These are phyloP conservation scores for Notiomystis cincta DNA, from an alignment of 2,113 vertebrate species.

Conservation along the genomic window DNA sequence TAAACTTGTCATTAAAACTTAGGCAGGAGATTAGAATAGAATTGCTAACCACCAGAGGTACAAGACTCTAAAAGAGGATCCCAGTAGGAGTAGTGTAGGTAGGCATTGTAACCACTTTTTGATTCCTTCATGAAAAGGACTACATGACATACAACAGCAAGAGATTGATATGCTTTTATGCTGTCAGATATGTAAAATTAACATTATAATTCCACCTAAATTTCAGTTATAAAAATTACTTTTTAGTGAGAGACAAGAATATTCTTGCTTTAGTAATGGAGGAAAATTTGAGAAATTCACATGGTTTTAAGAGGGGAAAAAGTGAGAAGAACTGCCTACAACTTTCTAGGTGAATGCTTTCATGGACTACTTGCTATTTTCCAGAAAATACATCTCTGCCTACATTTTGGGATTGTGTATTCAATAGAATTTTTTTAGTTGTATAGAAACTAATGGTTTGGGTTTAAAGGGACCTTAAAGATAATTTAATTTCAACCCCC, in stretches of 20 bases:
- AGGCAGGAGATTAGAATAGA: neutral
- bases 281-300: neutral
- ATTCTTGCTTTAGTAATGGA: neutral
- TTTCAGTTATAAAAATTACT: neutral
- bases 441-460: neutral
- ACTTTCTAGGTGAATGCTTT: neutral
- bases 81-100: constrained; percentile 50
- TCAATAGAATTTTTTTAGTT: neutral
- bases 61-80: constrained; percentile 23
- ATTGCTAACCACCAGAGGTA: neutral
- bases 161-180: constrained; percentile 29
- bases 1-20: neutral
- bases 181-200: constrained; percentile 21
- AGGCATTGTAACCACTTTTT: neutral
- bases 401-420: neutral
- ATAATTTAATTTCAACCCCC: neutral
- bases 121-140: neutral
- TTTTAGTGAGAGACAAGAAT: neutral
- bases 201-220: neutral
- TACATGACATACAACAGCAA: neutral
- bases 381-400: neutral
- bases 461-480: neutral
- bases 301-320: neutral
- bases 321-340: neutral
- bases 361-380: neutral